Evolutionary conservation across 1,140 invertebrate species (phyloP).

Genomic region (Bombus vancouverensis): DNA sequence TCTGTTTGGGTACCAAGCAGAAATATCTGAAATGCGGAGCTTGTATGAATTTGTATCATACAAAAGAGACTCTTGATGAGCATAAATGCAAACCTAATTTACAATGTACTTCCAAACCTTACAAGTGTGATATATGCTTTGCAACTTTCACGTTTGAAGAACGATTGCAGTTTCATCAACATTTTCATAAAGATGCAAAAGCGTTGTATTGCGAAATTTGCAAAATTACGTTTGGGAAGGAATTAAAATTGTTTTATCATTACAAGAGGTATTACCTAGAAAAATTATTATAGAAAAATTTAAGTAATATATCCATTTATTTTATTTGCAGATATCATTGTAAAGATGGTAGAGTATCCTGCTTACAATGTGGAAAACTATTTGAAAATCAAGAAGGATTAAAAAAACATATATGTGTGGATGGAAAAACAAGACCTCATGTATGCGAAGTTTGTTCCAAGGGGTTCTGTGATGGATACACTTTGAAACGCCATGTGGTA

Average conservation of each 20-base stretch:
- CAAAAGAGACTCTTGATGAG: slow-evolving; percentile 64
- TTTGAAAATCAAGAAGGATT: slow-evolving; percentile 63
- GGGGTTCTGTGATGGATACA: slow-evolving; percentile 93
- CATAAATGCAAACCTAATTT: slow-evolving; percentile 71
- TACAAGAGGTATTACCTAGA: slow-evolving; percentile 59
- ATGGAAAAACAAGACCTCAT: slow-evolving; percentile 85
- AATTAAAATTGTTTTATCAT: slow-evolving; percentile 71
- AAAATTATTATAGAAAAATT: neutral
- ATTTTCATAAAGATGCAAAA: slow-evolving; percentile 64
- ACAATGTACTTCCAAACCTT: slow-evolving; percentile 65
- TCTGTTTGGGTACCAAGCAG: slow-evolving; percentile 62
- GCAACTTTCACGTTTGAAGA: slow-evolving; percentile 70
- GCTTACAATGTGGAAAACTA: slow-evolving; percentile 71
- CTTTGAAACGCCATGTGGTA: slow-evolving; percentile 88
- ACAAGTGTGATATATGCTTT: slow-evolving; percentile 64
- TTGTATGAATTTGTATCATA: slow-evolving; percentile 73
- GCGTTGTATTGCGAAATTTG: slow-evolving; percentile 67
- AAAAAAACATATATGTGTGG: slow-evolving; percentile 61
- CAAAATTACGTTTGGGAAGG: slow-evolving; percentile 68
- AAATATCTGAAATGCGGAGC: slow-evolving; percentile 70
- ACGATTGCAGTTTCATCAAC: slow-evolving; percentile 68
- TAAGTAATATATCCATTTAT: neutral
- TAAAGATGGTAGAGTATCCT: slow-evolving; percentile 65
- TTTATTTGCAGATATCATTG: slow-evolving; percentile 60
- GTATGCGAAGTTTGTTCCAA: slow-evolving; percentile 96